Percentiles rank a stretch among this genome's conserved stretches.
Conservation (phyloP, 2,797 vertebrate species). For the Alfaro cultratus region DNA sequence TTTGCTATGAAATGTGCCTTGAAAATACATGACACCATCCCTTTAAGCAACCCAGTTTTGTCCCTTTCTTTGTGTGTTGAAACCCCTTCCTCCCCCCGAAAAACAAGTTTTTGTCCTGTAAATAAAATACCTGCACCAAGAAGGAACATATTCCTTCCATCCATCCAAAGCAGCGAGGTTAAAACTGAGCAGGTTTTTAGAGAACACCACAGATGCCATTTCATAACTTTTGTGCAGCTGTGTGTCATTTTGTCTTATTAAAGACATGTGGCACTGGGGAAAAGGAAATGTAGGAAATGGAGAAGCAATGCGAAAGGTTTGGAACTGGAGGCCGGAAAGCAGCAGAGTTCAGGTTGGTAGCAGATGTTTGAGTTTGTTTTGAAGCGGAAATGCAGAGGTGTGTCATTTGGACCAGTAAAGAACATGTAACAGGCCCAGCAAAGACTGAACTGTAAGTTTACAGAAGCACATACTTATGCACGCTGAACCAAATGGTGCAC, state of each 20-base stretch:
- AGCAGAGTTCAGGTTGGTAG: background rate
- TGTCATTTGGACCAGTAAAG: conserved; percentile 19
- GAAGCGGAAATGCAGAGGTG: conserved; percentile 25
- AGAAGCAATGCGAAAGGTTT: conserved; percentile 40
- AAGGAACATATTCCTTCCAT: background rate
- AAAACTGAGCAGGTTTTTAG: background rate
- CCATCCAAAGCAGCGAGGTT: conserved; percentile 3
- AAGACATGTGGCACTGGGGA: conserved; percentile 57
- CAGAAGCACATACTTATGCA: conserved; percentile 60
- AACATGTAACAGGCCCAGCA: background rate
- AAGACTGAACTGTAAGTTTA: background rate
- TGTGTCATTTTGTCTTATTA: background rate
- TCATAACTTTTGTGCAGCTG: conserved; percentile 46
- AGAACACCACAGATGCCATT: conserved; percentile 48
- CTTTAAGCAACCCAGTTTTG: background rate
- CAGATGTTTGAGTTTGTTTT: conserved; percentile 53
- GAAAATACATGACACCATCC: background rate
- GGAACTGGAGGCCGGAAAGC: conserved; percentile 26
- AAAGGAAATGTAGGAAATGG: conserved; percentile 47
- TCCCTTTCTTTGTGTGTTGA: background rate
- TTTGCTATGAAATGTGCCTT: no score
- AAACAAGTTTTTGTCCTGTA: background rate
- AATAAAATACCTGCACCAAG: background rate
- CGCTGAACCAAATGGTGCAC: conserved; percentile 34
- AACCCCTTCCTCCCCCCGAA: no score